Evolutionary conservation across 2,113 vertebrate genomes (phyloP), one percentile per base, ranked within the genome.

Genomic region (Plotosus lineatus): DNA sequence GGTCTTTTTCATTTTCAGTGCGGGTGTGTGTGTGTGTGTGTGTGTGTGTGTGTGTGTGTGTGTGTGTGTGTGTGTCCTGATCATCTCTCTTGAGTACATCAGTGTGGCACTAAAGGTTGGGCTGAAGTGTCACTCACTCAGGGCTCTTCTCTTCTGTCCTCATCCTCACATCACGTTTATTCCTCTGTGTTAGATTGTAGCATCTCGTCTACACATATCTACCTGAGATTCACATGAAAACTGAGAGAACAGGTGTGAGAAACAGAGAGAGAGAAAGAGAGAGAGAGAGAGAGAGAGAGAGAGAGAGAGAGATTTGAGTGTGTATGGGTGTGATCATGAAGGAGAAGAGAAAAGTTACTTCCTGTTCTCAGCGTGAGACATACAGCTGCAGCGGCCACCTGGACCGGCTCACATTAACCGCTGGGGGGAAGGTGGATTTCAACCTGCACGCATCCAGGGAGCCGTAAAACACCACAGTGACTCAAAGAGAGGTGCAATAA

Each of bases 21-120:
- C 44, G 38, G 11, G 31, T 14, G 48, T 36, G 31, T 75, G 50
- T 55, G 40, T 65, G 58, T 38, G 6, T 68, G 36, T 33, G 44
- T 12, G 68, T 60, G 38, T 23, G 31, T 14, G 48, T 36, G 31
- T 75, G 50, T 55, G 40, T 65, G 58, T 48, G 76, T 44, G 60
- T 78, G 76, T 79, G 77, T 84, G 40, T 78, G 76, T 65, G 60
- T 73, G 63, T 75, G 80, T 75, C 83, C 83, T 10, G n/a, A n/a
- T 5, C 9, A 44, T 68, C 77, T 72, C 61, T 80, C 80, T 79
- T n/a, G 69, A 82, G 80, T 82, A 63, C 80, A 77, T 66, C 28
- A 48, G 42, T 53, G 80, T 75, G 80, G 55, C 40, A 61, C 69
- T 48, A 74, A 77, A 40, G 75, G 60, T 38, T 33, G 33, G 15